These are phyloP conservation scores for Chloroclystis v-ata DNA, from an alignment of 2,888 invertebrate species.

Conservation along the genomic window DNA sequence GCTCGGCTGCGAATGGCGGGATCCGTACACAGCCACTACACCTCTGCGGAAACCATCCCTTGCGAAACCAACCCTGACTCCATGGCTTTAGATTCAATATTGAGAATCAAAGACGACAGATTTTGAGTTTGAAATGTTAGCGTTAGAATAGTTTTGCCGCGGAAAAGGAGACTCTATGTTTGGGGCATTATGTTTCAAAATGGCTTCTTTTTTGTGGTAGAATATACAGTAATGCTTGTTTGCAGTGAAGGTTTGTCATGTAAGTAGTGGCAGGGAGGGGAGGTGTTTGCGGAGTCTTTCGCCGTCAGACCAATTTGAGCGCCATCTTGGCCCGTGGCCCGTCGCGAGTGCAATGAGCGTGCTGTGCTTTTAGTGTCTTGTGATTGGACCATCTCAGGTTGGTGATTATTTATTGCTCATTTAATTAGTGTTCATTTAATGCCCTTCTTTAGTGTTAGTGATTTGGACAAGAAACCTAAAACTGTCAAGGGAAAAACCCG, in stretches of 20 bases:
- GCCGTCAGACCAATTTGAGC: slow-evolving; percentile 58
- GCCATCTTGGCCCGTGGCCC: slow-evolving; percentile 43
- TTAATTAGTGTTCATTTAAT: neutral
- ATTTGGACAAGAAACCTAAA: too few species aligned
- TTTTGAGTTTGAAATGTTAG: neutral
- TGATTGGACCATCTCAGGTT: slow-evolving; percentile 25
- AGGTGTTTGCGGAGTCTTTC: slow-evolving; percentile 59
- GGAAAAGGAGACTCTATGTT: neutral
- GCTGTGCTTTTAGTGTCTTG: slow-evolving; percentile 49
- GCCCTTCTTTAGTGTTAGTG: too few species aligned
- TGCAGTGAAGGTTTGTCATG: neutral
- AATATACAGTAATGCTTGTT: neutral
- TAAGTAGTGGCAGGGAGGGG: slow-evolving; percentile 12
- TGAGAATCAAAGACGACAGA: neutral
- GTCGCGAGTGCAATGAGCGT: slow-evolving; percentile 46
- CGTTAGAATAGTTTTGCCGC: neutral
- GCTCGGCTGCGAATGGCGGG: slow-evolving; percentile 60
- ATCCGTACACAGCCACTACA: slow-evolving; percentile 1
- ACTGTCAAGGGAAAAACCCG: too few species aligned
- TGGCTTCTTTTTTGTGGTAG: too few species aligned
- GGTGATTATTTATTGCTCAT: slow-evolving; percentile 15
- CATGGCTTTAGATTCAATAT: neutral
- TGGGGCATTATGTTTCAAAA: neutral
- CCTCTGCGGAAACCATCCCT: neutral
- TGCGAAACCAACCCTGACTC: neutral